Evolutionary conservation across 92 coral and sea anemone species (phyloP).

Genomic region (Actinostola sp.): DNA sequence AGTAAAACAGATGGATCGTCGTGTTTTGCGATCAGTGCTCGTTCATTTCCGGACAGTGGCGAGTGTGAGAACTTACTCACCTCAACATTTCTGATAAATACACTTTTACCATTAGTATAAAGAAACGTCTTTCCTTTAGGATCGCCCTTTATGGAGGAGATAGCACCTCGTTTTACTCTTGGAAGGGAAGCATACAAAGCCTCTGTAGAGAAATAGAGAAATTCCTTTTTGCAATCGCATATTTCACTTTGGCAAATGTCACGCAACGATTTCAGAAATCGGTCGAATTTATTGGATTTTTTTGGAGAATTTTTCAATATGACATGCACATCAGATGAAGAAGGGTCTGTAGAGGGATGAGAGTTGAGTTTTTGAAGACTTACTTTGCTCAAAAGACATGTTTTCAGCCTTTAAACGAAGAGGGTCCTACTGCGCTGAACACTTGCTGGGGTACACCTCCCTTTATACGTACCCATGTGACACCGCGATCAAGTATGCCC

Average conservation of each 20-base stretch:
- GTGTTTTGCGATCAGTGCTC: neutral
- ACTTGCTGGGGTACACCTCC: neutral
- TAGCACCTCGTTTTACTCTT: slow-evolving; percentile 70
- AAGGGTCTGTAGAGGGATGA: neutral
- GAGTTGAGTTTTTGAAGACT: slow-evolving; percentile 1
- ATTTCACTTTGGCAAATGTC: slow-evolving; percentile 31
- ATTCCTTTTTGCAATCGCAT: neutral
- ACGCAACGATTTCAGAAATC: slow-evolving; percentile 15
- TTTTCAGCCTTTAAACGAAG: slow-evolving; percentile 6
- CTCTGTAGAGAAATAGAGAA: slow-evolving; percentile 47
- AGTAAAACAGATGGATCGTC: too few relatives aligned
- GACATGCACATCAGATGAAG: neutral
- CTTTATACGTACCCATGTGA: slow-evolving; percentile 9
- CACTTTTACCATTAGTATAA: slow-evolving; percentile 83
- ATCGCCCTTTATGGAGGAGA: slow-evolving; percentile 81
- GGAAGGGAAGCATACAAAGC: slow-evolving; percentile 79
- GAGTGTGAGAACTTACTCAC: slow-evolving; percentile 40
- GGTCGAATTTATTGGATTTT: neutral
- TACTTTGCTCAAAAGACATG: slow-evolving; percentile 39
- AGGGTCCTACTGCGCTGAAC: neutral
- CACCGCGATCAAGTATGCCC: slow-evolving; percentile 20
- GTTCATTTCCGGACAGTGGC: neutral
- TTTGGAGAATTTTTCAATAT: neutral
- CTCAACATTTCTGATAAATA: slow-evolving; percentile 90
- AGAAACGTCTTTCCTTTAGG: slow-evolving; percentile 93